Base-by-base conservation (phyloP, 2,113 vertebrate genomes). In the Cyanoramphus novaezelandiae region DNA sequence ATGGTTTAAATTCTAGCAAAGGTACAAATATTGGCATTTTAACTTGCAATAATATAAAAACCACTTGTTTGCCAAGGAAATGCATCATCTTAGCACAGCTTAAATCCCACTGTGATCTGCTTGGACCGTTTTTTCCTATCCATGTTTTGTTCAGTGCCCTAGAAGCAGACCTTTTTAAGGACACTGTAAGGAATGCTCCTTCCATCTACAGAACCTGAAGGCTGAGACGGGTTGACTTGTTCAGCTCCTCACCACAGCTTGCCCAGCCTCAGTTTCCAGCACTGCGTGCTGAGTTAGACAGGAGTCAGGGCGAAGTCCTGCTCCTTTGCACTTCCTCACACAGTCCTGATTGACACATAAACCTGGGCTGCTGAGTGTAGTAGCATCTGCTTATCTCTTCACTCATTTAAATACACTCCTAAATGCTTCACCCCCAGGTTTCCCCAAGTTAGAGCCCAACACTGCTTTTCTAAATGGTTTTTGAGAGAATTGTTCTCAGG, bases 221-320 rank as follows among this genome's bases (percentile, higher is more conserved):
- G 33, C 31, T 86, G 59, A 72, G 35, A 25, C 7, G 49, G 33
- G 17, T 50, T 59, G 57, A 17, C 33, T 81, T 65, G 23, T 52
- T 93, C 29, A 59, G 0, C 7, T 29, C 8, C 65, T 75, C 37
- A 59, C 41, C 35, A 78, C n/a, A 59, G 11, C n/a, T 49, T 74
- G 57, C 11, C 37, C 65, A 67, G 44, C 3, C 50, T 31, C 37
- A n/a, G 13, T 90, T 93, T 64, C 62, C 52, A 86, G 59, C 35
- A 37, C 29, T 6, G 13, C 29, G 9, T 41, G 14, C 27, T 2
- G 1, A 37, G 27, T 82, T 49, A 69, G 33, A 72, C 0, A 0
- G 47, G 18, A 69, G 10, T 24, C 76, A 86, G 19, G 33, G 57
- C 25, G 29, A 65, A 70, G 17, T 13, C 24, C 59, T 81, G 28